Evolutionary conservation across 92 coral and sea anemone genomes (phyloP).

Genomic region (Paragorgia papillata): DNA sequence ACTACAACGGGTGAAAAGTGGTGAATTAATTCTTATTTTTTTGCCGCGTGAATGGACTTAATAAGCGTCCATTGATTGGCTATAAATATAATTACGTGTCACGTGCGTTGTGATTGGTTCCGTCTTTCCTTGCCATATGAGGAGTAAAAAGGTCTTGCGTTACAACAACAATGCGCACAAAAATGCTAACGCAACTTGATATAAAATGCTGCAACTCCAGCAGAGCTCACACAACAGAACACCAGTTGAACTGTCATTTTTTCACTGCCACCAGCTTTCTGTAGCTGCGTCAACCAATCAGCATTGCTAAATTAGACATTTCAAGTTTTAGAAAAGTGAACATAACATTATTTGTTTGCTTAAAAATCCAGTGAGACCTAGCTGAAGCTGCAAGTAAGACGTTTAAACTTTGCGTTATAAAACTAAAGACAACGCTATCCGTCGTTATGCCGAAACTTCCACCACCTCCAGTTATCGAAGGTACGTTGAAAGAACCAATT

Average conservation of each 20-base stretch:
- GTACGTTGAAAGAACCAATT: constrained; percentile 33
- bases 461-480: constrained; percentile 36
- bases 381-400: too few relatives aligned
- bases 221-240: background rate
- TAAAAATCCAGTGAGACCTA: too few relatives aligned
- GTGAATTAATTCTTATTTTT: too few relatives aligned
- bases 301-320: background rate
- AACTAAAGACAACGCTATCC: background rate
- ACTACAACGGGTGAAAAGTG: too few relatives aligned
- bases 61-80: too few relatives aligned
- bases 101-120: too few relatives aligned
- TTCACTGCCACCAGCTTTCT: background rate
- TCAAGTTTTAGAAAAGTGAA: background rate
- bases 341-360: background rate
- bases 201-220: background rate
- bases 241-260: constrained; percentile 26
- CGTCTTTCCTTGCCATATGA: too few relatives aligned
- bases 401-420: background rate
- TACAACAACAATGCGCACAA: too few relatives aligned
- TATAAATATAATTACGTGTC: too few relatives aligned
- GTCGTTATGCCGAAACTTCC: constrained; percentile 24
- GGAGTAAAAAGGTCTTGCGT: too few relatives aligned
- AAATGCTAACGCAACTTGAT: too few relatives aligned
- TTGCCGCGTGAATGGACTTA: too few relatives aligned
- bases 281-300: background rate